Evolutionary conservation across 2,888 invertebrate genomes (phyloP).

Genomic region (Pegoplata infirma): DNA sequence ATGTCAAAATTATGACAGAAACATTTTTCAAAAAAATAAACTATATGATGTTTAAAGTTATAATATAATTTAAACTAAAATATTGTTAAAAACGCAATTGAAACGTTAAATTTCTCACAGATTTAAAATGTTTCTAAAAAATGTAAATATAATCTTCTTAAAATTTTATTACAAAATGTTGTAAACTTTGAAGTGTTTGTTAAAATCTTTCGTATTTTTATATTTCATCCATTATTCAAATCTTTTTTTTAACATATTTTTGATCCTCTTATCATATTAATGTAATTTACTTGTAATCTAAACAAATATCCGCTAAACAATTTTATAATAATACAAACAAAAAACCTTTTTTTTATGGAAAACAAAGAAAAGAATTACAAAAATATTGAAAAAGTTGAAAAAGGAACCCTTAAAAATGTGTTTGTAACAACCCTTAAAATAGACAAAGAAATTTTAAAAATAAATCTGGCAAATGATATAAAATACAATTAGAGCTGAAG

Average conservation of each 20-base stretch:
- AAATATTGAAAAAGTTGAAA: conserved; percentile 1
- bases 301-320: conserved; percentile 42
- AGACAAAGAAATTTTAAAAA: too few relatives aligned
- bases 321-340: conserved; percentile 10
- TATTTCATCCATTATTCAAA: not conserved
- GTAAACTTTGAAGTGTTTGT: not conserved
- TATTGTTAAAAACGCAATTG: too few relatives aligned
- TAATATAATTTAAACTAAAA: too few relatives aligned
- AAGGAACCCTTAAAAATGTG: not conserved
- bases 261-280: conserved; percentile 49
- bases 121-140: too few relatives aligned
- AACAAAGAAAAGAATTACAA: not conserved
- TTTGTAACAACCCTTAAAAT: not conserved
- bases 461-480: too few relatives aligned
- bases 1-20: not conserved
- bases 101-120: too few relatives aligned
- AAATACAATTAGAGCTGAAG: too few relatives aligned
- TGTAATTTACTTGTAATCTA: conserved; percentile 51
- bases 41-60: too few relatives aligned
- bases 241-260: not conserved
- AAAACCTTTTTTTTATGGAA: not conserved
- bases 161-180: not conserved
- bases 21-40: not conserved
- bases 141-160: too few relatives aligned
- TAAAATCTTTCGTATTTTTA: not conserved